Percentiles rank a stretch among this genome's conserved stretches.
phyloP scores from a whole-genome alignment of 1,140 invertebrate species.

The Dinoponera quadriceps region DNA sequence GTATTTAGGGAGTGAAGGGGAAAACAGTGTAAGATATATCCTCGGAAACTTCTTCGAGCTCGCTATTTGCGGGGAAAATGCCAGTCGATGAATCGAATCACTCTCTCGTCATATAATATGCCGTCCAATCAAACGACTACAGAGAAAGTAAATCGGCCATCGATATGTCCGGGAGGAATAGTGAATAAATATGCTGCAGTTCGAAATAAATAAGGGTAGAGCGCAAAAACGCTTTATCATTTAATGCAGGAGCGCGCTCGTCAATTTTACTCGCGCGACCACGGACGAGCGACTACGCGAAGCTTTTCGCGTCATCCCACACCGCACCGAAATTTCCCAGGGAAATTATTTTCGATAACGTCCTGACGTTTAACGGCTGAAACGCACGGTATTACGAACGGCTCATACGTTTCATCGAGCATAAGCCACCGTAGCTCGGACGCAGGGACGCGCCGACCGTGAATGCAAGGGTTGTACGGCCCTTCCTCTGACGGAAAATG shows the following conservation, averaged over 20 bases:
- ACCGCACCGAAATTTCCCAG: conserved; percentile 61
- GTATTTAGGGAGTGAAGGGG: too few species aligned
- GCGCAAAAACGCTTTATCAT: conserved; percentile 44
- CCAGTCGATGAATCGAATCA: conserved; percentile 13
- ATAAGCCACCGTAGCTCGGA: conserved; percentile 33
- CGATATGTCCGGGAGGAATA: conserved; percentile 20
- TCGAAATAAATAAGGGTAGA: conserved; percentile 26
- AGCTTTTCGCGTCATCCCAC: conserved; percentile 55
- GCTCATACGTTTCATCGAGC: conserved; percentile 54
- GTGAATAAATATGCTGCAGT: conserved; percentile 35
- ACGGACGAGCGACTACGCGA: conserved; percentile 68
- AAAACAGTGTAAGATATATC: conserved; percentile 28
- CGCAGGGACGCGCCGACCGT: neutral
- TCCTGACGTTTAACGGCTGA: conserved; percentile 62
- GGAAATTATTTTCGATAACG: conserved; percentile 67
- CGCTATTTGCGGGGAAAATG: neutral
- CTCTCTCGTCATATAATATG: conserved; percentile 36
- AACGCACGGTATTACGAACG: conserved; percentile 66
- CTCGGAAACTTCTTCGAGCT: conserved; percentile 21
- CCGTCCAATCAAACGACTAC: conserved; percentile 23
- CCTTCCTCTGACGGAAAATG: neutral
- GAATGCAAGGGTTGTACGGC: neutral
- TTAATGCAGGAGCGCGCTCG: conserved; percentile 64
- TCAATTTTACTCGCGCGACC: conserved; percentile 67
- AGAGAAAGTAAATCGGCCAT: conserved; percentile 30